Base-by-base conservation (phyloP, 2,888 invertebrate genomes). In the Lycaena phlaeas region DNA sequence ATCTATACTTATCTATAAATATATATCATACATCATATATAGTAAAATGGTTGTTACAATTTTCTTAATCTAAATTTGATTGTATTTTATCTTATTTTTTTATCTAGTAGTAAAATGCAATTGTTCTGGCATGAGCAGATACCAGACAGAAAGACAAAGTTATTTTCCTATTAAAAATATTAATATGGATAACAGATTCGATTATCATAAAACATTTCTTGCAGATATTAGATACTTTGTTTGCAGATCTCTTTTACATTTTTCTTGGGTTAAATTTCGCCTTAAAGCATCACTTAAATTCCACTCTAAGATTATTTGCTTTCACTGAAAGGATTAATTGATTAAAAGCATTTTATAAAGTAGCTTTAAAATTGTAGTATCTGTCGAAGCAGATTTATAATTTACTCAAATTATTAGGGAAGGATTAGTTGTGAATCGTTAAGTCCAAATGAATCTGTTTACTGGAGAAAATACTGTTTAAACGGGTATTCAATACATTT, bases 231-330 rank as follows among this genome's bases (percentile, higher is more conserved):
- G 11, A 43, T 43, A 34, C 50, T 54, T 51, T 57, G 53, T 58
- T 60, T 56, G 55, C 49, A 45, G 50, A 54, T 43, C 44, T 43
- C 58, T 52, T 56, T 50, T 54, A 53, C 34, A 12, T 59, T 64
- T 69, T 64, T 63, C 57, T 59, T 52, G 44, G 45, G 46, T 45
- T 51, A 45, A 50, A 56, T 60, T 64, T 64, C 53, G 56, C 59
- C 54, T 62, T 34, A 11, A 12, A 34, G 22, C 34, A 22, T 11
- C 34, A 57, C 61, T 34, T 34, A 18, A 18, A 12, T 34, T 22
- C 34, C 34, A 39, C 22, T 38, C 29, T 29, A 7, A 25, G 10
- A 22, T 39, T 26, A 30, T 39, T 39, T 30, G 25, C 39, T 25
- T 30, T 39, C 18, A 27, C 17, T 27, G 38, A 38, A 27, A 28